phyloP scores from a whole-genome alignment of 2,888 invertebrate genomes.

The Amblyjoppa proteus region DNA sequence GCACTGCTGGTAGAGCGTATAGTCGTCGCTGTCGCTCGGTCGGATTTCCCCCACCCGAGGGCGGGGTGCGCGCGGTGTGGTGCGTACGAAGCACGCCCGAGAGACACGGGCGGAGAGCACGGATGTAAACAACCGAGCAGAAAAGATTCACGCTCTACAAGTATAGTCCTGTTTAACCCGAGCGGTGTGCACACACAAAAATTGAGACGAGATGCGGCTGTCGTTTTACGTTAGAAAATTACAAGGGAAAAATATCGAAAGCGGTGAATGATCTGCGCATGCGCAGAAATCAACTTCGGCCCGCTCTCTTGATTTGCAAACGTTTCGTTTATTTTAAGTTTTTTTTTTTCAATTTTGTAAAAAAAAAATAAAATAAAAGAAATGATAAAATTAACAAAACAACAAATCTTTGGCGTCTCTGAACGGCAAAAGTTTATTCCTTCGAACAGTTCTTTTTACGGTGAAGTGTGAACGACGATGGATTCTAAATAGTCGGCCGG shows the following conservation, averaged over 20 bases:
- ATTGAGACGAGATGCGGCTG: not conserved
- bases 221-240: not conserved
- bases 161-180: too few relatives aligned
- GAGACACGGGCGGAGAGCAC: not conserved
- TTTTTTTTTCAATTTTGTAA: too few relatives aligned
- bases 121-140: not conserved
- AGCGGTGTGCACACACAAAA: too few relatives aligned
- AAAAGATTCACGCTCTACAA: not conserved
- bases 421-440: not conserved
- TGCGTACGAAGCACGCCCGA: not conserved
- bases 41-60: slow-evolving; percentile 14
- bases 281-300: slow-evolving; percentile 13
- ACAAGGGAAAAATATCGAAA: not conserved
- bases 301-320: not conserved
- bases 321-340: too few relatives aligned
- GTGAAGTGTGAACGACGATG: not conserved
- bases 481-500: not conserved
- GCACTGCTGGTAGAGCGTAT: slow-evolving; percentile 26
- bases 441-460: not conserved
- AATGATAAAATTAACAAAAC: too few relatives aligned
- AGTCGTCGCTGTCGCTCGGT: slow-evolving; percentile 16
- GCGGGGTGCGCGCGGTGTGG: slow-evolving; percentile 7
- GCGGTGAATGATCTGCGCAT: not conserved
- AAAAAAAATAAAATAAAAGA: too few relatives aligned
- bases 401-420: too few relatives aligned